phyloP scores from a whole-genome alignment of 2,797 vertebrate genomes.

The Peromyscus eremicus region DNA sequence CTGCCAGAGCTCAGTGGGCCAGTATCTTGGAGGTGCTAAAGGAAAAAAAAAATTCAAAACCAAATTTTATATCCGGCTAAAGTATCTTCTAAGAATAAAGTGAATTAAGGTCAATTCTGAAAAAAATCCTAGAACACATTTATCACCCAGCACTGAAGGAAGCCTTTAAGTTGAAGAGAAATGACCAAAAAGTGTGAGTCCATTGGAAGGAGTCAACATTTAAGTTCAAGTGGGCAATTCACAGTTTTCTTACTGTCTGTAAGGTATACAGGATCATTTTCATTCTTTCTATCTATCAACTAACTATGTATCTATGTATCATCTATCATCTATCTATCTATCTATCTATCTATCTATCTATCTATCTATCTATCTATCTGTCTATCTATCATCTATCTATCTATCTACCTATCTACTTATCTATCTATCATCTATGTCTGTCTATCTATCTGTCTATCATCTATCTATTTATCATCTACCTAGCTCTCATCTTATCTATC shows the following conservation, averaged over 20 bases:
- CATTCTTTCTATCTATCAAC: neutral
- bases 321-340: neutral
- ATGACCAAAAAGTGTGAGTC: neutral
- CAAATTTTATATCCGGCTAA: slow-evolving; percentile 21
- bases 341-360: neutral
- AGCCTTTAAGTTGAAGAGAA: neutral
- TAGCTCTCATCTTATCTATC: neutral
- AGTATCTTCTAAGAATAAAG: neutral
- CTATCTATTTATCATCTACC: neutral
- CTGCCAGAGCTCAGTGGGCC: neutral
- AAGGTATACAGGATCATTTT: neutral
- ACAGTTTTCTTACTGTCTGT: neutral
- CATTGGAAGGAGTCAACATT: neutral
- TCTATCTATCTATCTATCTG: neutral
- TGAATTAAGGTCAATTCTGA: neutral
- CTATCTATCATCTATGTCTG: too few species aligned
- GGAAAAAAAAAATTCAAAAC: neutral
- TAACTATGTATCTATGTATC: too few species aligned
- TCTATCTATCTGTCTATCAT: neutral
- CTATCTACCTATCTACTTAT: neutral
- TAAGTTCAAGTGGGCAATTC: neutral
- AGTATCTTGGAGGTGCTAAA: neutral
- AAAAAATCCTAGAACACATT: neutral
- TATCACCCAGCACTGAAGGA: neutral
- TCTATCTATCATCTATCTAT: neutral